phyloP scores from a whole-genome alignment of 2,797 vertebrate genomes.

The Aratinga solstitialis region DNA sequence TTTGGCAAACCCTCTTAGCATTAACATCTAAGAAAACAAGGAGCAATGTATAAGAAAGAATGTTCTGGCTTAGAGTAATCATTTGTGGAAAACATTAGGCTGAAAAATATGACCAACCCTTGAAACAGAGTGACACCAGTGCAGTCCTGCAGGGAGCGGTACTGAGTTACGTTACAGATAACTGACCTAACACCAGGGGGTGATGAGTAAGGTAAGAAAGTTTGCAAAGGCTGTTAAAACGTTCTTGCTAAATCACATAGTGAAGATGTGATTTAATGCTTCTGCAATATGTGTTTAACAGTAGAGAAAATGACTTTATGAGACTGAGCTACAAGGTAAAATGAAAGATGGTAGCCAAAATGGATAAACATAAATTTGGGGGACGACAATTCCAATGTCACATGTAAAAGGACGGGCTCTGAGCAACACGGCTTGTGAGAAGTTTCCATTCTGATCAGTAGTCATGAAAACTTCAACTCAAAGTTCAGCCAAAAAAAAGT shows the following conservation, averaged over 20 bases:
- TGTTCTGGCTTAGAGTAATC: not conserved
- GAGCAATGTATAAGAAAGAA: not conserved
- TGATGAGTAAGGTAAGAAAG: not conserved
- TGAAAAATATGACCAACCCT: not conserved
- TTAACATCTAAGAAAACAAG: not conserved
- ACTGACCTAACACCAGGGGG: not conserved
- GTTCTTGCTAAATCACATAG: not conserved
- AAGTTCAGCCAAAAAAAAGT: not conserved
- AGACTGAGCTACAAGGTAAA: not conserved
- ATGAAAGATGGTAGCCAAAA: not conserved
- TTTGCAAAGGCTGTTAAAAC: not conserved
- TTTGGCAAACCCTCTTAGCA: not conserved
- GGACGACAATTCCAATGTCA: not conserved
- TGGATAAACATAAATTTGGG: not conserved
- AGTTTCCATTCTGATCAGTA: accelerated
- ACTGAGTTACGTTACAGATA: not conserved
- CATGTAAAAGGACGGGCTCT: not conserved
- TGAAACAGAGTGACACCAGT: not conserved
- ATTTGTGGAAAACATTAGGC: not conserved
- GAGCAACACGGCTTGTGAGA: not conserved
- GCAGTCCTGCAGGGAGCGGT: not conserved
- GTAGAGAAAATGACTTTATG: not conserved
- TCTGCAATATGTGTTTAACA: not conserved
- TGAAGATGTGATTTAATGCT: not conserved
- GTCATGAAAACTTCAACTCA: not conserved